Evolutionary conservation across 2,797 vertebrate genomes (phyloP), one percentile per base, ranked within the genome.

Genomic region (Arrhamphus sclerolepis): DNA sequence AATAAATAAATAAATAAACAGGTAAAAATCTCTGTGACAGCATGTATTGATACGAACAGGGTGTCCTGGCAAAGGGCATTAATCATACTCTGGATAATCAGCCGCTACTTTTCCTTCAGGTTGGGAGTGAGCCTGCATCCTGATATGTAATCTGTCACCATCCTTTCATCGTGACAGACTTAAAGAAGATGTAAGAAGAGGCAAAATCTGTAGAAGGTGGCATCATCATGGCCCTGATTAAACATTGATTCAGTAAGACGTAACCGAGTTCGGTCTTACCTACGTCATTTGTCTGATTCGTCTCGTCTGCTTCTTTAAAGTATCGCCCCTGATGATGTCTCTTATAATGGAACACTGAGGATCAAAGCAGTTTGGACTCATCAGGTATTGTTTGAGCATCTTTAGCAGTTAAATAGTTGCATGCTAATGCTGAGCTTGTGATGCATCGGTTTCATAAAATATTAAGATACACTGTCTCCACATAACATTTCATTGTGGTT

Each of bases 61-160:
- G 66, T 70, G 69, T 77, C 70, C 72, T 46, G 67, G 62, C 73
- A 42, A 57, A 21, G 68, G 76, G 70, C 84, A 90, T 92, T 84
- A 85, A 92, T 93, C 89, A 89, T 82, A 62, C 67, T 89, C 83
- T 85, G 63, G 77, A 75, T 83, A 81, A 88, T 78, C 78, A 81
- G 70, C 47, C 69, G 46, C 56, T 48, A 51, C 76, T 65, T 75
- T 72, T 52, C 49, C 40, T 72, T 61, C 46, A 42, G 54, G 24
- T 46, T 16, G 53, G 26, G 56, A 66, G 42, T 19, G 31, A 61
- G 22, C 53, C 49, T 17, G 24, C 6, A 52, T 59, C 8, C 5
- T 7, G 66, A 70, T 26, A 0, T 48, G 55, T 56, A 55, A 84
- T 81, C 71, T 56, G 65, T 65, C 69, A 66, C 34, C 64, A 19